These are phyloP conservation scores for Oopsacas minuta DNA, from an alignment of 37 sponge, comb jelly and placozoan genomes.

Conservation along the genomic window DNA sequence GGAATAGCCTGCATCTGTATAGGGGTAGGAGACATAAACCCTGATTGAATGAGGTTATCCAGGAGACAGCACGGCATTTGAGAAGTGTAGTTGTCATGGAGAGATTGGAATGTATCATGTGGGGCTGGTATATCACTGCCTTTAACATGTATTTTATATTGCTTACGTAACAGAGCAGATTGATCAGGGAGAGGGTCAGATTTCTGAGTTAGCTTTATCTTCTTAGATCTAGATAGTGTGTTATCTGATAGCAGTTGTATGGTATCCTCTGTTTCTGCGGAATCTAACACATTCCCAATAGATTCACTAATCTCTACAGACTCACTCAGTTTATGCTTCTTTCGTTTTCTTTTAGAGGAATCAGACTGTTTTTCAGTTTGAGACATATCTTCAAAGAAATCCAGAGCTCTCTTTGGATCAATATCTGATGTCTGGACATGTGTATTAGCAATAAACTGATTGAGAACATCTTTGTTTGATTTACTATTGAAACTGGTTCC, in stretches of 20 bases:
- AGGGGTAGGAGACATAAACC: conserved; percentile 20
- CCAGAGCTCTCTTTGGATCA: conserved; percentile 31
- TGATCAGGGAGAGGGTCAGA: not conserved
- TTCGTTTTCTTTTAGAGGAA: not conserved
- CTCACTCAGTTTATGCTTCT: not conserved
- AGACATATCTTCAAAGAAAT: conserved; percentile 61
- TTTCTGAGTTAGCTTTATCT: not conserved
- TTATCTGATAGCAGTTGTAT: not conserved
- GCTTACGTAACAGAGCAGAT: not conserved
- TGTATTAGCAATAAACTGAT: not conserved
- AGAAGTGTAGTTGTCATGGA: not conserved
- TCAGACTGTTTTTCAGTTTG: not conserved
- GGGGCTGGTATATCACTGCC: not conserved
- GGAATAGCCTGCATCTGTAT: conserved; percentile 48
- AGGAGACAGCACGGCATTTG: conserved; percentile 19
- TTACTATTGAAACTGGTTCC: not conserved
- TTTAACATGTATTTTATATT: not conserved
- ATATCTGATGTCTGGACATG: not conserved
- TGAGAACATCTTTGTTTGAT: not conserved
- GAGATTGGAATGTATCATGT: not conserved
- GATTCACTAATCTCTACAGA: not conserved
- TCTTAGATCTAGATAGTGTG: not conserved
- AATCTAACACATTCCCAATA: not conserved
- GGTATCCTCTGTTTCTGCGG: not conserved
- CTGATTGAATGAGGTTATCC: conserved; percentile 21